Base-by-base conservation (phyloP, 2,888 invertebrate species). In the Hypolimnas misippus region DNA sequence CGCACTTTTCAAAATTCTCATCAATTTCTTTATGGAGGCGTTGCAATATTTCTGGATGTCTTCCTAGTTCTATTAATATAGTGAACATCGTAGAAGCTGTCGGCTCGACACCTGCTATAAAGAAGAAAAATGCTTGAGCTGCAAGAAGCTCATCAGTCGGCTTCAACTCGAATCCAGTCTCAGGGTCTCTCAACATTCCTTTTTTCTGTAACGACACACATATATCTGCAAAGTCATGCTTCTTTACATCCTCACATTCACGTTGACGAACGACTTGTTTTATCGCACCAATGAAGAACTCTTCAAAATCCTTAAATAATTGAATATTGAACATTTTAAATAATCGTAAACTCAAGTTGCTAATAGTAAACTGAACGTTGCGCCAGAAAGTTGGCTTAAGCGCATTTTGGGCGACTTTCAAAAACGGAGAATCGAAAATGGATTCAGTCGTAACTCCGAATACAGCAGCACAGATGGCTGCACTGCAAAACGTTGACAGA, bases 81-180 rank as follows among this genome's bases (percentile, higher is more conserved):
- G 73, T 75, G 58, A 79, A 81, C 62, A 89, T 76, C 1, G 77
- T 73, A 3, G 79, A 75, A 0, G 89, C 84, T 1, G 82, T 77
- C 0, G 88, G 84, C 44, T 89, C 89, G 1, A 85, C 84, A 0
- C 90, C 91, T 31, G 87, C 90, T 38, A 76, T 70, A 55, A 84
- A 86, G 67, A 87, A 88, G 67, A 89, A 82, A 57, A 89, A 84
- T 0, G 80, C 83, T 68, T 89, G 86, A 4, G 86, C 83, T 3
- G 83, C 81, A 19, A 87, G 58, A 5, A 83, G 31, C 53, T 82
- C 86, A 55, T 85, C 86, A 0, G 86, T 84, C 0, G 89, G 82
- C 35, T 82, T 74, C 51, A 88, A 44, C 29, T 78, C 76, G 2
- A 74, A 73, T 0, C 82, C 83, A 0, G 82, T 79, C 0, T 78